Conservation (phyloP, 2,113 vertebrate species). For the Anolis carolinensis region DNA sequence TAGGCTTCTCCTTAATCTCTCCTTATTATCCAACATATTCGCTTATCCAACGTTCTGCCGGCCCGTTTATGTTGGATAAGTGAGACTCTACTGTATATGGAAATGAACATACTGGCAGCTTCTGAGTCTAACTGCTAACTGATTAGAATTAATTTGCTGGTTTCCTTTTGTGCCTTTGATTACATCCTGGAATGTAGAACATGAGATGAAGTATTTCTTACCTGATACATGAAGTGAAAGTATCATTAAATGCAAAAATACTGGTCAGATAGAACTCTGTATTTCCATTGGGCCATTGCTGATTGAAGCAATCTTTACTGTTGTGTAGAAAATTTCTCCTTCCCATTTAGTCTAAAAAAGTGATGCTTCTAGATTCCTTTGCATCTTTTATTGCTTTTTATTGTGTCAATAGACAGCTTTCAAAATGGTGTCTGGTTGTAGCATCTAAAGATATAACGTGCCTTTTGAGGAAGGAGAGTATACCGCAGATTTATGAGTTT, state of each 20-base stretch:
- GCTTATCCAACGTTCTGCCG: too few relatives aligned
- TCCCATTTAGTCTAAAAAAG: too few relatives aligned
- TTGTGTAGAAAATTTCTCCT: too few relatives aligned
- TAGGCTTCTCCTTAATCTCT: too few relatives aligned
- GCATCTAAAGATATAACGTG: not conserved
- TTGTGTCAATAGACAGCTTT: not conserved
- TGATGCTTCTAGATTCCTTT: too few relatives aligned
- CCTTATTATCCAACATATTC: too few relatives aligned
- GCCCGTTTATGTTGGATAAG: too few relatives aligned
- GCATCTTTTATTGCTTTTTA: too few relatives aligned
- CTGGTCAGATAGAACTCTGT: not conserved
- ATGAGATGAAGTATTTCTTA: not conserved
- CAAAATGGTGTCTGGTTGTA: not conserved
- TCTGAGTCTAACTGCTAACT: not conserved
- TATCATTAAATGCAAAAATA: not conserved
- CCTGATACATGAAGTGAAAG: not conserved
- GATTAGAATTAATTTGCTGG: not conserved
- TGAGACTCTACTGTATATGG: too few relatives aligned
- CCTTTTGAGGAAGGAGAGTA: not conserved
- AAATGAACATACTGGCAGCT: not conserved
- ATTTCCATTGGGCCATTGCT: not conserved
- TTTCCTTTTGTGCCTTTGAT: not conserved
- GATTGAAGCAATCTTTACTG: too few relatives aligned
- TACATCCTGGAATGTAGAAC: not conserved
- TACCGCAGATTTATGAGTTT: conserved; percentile 4